These are phyloP conservation scores for Bombus fervidus DNA, from an alignment of 1,140 invertebrate genomes.

Conservation along the genomic window DNA sequence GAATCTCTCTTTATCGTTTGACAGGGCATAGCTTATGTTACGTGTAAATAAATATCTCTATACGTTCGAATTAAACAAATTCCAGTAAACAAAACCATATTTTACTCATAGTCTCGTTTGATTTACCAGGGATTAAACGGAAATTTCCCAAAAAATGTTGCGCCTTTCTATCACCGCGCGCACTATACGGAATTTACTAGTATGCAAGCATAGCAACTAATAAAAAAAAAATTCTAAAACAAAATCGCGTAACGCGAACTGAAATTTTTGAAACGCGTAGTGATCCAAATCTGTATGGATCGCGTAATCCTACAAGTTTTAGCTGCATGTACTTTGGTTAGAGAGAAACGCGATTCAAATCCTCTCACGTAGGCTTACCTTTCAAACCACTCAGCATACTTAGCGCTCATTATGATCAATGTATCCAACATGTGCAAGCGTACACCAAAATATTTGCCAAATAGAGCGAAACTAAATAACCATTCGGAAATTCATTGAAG, in stretches of 20 bases:
- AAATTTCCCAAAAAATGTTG: not conserved
- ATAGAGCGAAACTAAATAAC: not conserved
- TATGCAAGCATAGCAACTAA: not conserved
- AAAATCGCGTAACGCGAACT: not conserved
- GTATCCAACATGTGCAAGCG: not conserved
- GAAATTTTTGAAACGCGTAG: not conserved
- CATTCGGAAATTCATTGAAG: not conserved
- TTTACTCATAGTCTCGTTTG: not conserved
- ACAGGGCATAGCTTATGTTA: not conserved
- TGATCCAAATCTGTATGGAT: not conserved
- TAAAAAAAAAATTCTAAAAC: not conserved
- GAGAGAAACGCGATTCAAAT: not conserved
- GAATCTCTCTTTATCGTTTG: not conserved
- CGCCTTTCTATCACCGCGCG: not conserved
- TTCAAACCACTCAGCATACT: not conserved
- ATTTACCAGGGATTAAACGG: not conserved
- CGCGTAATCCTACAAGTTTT: not conserved
- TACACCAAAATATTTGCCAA: too few species aligned
- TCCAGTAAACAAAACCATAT: conserved; percentile 1
- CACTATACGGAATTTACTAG: not conserved
- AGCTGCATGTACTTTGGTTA: not conserved
- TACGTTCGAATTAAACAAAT: not conserved
- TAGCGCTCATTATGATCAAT: not conserved
- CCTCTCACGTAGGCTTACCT: not conserved
- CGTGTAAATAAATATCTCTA: not conserved